phyloP scores from a whole-genome alignment of 2,888 invertebrate species.

The Leptopilina myrica region DNA sequence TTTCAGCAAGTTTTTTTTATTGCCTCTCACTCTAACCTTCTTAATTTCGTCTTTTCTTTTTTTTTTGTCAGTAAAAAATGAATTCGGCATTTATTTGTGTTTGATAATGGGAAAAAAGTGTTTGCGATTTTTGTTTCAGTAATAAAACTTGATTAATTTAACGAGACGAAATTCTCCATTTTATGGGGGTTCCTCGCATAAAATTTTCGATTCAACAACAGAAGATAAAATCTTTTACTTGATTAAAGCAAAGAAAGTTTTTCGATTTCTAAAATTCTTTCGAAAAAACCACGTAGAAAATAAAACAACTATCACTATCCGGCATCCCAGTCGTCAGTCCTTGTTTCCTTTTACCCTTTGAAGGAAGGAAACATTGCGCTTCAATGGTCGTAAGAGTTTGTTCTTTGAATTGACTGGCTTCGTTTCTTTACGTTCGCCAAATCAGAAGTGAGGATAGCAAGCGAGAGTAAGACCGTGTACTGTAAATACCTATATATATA shows the following conservation, averaged over 20 bases:
- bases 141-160: background rate
- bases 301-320: background rate
- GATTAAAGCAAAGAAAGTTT: constrained; percentile 3
- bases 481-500: constrained; percentile 38
- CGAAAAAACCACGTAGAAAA: background rate
- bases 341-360: constrained; percentile 36
- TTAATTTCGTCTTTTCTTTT: too few relatives aligned
- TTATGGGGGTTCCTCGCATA: background rate
- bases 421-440: constrained; percentile 53
- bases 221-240: constrained; percentile 6
- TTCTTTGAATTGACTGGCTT: constrained; percentile 48
- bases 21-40: too few relatives aligned
- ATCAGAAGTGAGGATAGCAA: constrained; percentile 39
- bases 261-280: background rate
- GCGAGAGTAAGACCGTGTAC: constrained; percentile 6
- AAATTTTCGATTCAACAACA: background rate
- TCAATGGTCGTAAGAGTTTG: constrained; percentile 52
- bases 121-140: background rate
- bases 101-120: too few relatives aligned
- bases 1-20: too few relatives aligned
- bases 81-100: too few relatives aligned
- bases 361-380: constrained; percentile 47
- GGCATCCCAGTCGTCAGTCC: background rate
- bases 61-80: too few relatives aligned
- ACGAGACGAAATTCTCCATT: background rate